Evolutionary conservation across 2,888 invertebrate genomes (phyloP).

Genomic region (Ophion slaviceki): DNA sequence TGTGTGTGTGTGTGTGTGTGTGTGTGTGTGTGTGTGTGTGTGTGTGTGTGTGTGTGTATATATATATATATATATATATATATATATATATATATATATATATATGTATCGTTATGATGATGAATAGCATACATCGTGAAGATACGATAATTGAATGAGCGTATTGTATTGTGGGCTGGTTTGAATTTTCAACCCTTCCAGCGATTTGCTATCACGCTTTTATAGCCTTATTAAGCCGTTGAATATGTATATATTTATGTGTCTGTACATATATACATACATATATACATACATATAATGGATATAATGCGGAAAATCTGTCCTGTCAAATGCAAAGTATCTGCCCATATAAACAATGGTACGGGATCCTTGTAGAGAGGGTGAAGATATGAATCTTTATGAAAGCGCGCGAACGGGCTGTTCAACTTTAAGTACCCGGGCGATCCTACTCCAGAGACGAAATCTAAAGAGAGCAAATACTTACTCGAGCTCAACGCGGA

Average conservation of each 20-base stretch:
- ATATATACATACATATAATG: neutral
- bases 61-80: too few species aligned
- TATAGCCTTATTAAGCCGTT: slow-evolving; percentile 57
- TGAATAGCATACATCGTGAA: slow-evolving; percentile 34
- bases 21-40: too few species aligned
- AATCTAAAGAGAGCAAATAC: slow-evolving; percentile 60
- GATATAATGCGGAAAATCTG: slow-evolving; percentile 26
- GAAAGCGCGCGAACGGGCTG: slow-evolving; percentile 57
- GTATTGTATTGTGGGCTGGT: slow-evolving; percentile 51
- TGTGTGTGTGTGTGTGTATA: too few species aligned
- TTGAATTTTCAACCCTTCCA: slow-evolving; percentile 60
- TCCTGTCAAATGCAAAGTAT: slow-evolving; percentile 13
- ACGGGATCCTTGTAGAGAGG: neutral
- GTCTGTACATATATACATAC: neutral
- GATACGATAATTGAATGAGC: slow-evolving; percentile 61
- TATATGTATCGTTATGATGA: slow-evolving; percentile 52
- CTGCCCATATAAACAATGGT: neutral
- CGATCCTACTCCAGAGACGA: slow-evolving; percentile 58
- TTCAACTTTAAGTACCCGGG: slow-evolving; percentile 59
- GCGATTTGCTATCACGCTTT: slow-evolving; percentile 51
- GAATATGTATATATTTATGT: slow-evolving; percentile 15
- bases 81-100: slow-evolving; percentile 7
- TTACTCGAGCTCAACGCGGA: slow-evolving; percentile 39
- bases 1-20: too few species aligned
- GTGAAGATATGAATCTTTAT: slow-evolving; percentile 64